Evolutionary conservation across 2,797 vertebrate genomes (phyloP).

Genomic region (Sternarchorhynchus goeldii): DNA sequence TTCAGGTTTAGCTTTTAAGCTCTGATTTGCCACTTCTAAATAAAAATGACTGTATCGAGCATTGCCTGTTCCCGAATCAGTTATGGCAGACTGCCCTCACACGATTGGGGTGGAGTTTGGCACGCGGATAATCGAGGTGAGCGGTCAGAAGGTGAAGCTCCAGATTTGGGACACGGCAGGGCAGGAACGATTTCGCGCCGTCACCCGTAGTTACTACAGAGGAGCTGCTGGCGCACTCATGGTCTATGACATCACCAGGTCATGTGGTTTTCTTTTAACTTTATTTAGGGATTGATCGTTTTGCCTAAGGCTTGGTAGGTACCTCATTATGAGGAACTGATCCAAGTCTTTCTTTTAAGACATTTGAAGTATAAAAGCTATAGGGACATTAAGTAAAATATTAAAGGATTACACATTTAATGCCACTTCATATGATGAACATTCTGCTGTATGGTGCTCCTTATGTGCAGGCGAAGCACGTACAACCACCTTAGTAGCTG

Average conservation of each 20-base stretch:
- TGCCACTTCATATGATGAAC: neutral
- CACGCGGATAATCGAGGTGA: slow-evolving; percentile 97
- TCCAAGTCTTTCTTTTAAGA: neutral
- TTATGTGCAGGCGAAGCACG: slow-evolving; percentile 84
- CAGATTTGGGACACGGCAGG: slow-evolving; percentile 99
- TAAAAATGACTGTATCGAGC: neutral
- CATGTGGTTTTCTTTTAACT: slow-evolving; percentile 44
- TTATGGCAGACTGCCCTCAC: slow-evolving; percentile 99
- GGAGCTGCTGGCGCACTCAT: slow-evolving; percentile 96
- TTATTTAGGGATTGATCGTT: neutral
- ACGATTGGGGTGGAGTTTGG: slow-evolving; percentile 98
- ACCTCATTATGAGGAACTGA: neutral
- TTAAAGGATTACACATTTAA: neutral
- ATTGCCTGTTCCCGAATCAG: slow-evolving; percentile 63
- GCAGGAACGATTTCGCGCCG: slow-evolving; percentile 95
- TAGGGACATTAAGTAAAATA: neutral
- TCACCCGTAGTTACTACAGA: slow-evolving; percentile 96
- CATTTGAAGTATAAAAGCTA: neutral
- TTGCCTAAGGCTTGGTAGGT: too few relatives aligned
- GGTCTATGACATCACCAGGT: slow-evolving; percentile 99
- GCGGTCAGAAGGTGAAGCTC: slow-evolving; percentile 97
- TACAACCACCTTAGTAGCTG: slow-evolving; percentile 99
- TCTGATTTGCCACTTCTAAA: neutral
- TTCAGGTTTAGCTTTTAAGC: neutral
- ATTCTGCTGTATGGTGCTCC: neutral